A percentile compares a stretch with the other conserved stretches of the same genome.
Evolutionary conservation across 2,888 invertebrate genomes (phyloP).

Genomic region (Melolontha melolontha): DNA sequence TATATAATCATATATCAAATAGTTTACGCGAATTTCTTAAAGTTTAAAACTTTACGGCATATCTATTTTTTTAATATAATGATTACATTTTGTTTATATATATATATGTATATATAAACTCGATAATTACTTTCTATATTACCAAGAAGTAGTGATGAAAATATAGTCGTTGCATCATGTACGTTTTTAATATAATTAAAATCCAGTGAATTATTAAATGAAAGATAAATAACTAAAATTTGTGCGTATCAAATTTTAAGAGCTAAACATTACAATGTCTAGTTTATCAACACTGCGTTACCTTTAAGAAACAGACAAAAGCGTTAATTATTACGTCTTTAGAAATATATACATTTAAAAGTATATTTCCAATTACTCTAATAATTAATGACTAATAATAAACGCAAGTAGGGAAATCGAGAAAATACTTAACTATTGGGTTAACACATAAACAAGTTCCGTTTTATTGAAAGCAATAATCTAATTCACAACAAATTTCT

Average conservation of each 20-base stretch:
- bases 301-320: neutral
- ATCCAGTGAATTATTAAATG: neutral
- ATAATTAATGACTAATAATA: no score
- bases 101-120: no score
- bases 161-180: constrained; percentile 20
- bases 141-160: constrained; percentile 28
- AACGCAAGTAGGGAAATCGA: no score
- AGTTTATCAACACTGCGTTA: neutral
- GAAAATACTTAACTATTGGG: no score
- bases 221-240: constrained; percentile 1
- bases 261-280: neutral
- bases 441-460: no score
- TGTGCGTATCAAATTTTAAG: constrained; percentile 21
- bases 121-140: neutral
- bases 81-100: neutral
- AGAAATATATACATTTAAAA: no score
- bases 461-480: no score
- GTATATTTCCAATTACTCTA: no score
- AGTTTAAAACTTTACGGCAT: constrained; percentile 13
- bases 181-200: neutral
- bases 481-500: no score
- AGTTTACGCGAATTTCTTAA: constrained; percentile 1
- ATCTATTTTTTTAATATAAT: constrained; percentile 5
- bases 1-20: neutral
- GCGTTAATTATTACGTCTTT: neutral